Conservation (phyloP, 2,113 vertebrate species). For the Equus quagga region DNA sequence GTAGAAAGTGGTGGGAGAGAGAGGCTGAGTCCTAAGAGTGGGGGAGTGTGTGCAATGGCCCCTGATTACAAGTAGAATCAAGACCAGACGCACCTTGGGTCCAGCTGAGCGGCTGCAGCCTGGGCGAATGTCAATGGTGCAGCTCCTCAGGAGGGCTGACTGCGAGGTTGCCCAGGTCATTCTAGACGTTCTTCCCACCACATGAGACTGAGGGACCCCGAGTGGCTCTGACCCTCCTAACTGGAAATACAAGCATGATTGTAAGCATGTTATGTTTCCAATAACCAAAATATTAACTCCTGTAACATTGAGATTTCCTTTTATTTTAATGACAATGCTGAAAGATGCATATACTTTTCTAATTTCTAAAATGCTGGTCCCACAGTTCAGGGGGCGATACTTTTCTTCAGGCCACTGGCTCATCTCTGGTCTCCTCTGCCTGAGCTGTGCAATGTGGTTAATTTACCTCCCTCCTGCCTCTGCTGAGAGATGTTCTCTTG, state of each 20-base stretch:
- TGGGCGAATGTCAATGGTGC: background rate
- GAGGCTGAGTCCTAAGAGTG: background rate
- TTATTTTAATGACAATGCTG: background rate
- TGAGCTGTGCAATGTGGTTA: background rate
- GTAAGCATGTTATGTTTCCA: background rate
- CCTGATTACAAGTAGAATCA: background rate
- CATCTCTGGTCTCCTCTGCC: background rate
- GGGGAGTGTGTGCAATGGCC: background rate
- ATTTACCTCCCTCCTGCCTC: too few relatives aligned
- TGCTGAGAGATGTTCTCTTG: background rate
- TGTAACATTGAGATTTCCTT: background rate
- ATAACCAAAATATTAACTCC: background rate
- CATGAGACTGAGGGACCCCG: background rate
- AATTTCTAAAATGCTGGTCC: background rate
- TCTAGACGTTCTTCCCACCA: background rate
- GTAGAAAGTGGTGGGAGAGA: too few relatives aligned
- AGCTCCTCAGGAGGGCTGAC: background rate
- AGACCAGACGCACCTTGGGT: background rate
- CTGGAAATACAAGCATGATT: background rate
- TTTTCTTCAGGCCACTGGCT: background rate
- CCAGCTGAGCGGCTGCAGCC: background rate
- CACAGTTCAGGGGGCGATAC: background rate
- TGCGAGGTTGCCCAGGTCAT: too few relatives aligned
- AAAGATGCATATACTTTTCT: background rate
- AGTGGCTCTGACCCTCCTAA: background rate